phyloP scores from a whole-genome alignment of 2,113 vertebrate genomes.

The Perca schrenkii region DNA sequence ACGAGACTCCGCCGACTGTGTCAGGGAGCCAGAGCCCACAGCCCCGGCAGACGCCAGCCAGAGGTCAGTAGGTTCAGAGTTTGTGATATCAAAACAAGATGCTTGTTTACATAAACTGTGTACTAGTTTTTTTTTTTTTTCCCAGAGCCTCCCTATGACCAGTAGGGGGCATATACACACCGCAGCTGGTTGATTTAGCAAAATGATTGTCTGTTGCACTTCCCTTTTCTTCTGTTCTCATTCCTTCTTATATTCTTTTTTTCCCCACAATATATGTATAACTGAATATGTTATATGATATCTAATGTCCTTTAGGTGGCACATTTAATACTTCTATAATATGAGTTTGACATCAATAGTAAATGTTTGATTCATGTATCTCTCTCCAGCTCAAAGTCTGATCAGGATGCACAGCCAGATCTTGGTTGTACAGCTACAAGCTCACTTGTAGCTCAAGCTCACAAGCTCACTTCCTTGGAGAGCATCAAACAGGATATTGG shows the following conservation, averaged over 20 bases:
- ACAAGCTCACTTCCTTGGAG: conserved; percentile 48
- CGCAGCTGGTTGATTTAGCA: background rate
- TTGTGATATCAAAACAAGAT: conserved; percentile 40
- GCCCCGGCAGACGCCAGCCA: conserved; percentile 23
- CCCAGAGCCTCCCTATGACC: conserved; percentile 14
- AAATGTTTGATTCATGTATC: background rate
- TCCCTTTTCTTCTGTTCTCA: background rate
- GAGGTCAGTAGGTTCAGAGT: conserved; percentile 71
- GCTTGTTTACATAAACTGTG: conserved; percentile 39
- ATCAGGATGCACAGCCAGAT: conserved; percentile 47
- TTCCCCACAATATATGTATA: background rate
- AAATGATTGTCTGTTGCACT: background rate
- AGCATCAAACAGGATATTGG: conserved; percentile 25
- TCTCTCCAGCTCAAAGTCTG: conserved; percentile 42
- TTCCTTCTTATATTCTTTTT: background rate
- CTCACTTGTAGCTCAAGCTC: too few species aligned
- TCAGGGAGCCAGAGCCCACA: conserved; percentile 36
- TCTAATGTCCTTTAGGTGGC: background rate
- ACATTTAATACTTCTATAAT: background rate
- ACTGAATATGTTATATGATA: background rate
- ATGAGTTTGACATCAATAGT: background rate
- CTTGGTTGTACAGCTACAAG: background rate
- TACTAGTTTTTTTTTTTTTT: conserved; percentile 6
- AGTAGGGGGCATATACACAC: conserved; percentile 66
- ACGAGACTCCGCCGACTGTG: background rate